Base-by-base conservation (phyloP, 2,113 vertebrate genomes). In the Brienomyrus longianalis region DNA sequence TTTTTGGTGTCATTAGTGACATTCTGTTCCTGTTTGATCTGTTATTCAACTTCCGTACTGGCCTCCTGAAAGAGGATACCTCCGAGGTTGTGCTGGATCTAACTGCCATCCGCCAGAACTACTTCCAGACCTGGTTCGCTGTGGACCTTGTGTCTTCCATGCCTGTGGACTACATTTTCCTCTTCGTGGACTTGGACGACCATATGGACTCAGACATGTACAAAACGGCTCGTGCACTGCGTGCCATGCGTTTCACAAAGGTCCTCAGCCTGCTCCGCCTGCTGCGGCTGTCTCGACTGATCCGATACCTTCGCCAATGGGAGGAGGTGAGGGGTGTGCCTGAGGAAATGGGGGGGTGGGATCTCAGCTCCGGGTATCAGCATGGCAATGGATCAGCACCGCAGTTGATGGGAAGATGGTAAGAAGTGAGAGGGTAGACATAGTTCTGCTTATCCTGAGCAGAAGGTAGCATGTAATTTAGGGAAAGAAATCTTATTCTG, bases 221-320 rank as follows among this genome's bases (percentile, higher is more conserved):
- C 91, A 95, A 95, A 74, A 96, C 96, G 0, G 95, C 95, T 21
- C 93, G 96, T 1, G 96, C 95, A 1, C 93, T 96, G 47, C 93
- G 95, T 59, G 96, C 96, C 0, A 95, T 96, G n/a, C 95, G 96
- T 54, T 96, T 96, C 91, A 95, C 96, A 59, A 96, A 96, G 91
- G 95, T 96, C 91, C 95, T 96, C 90, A 96, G 96, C 89, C 92
- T 96, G 89, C 93, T 96, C 70, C 94, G 96, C 45, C 93, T 96
- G 21, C 94, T 96, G 10, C 92, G 95, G 3, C 94, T 96, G 89
- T 96, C 96, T 45, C 95, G 96, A 51, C 95, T 96, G 90, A 96
- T 96, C 88, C 95, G 96, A 9, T 96, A 96, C 93, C 95, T 96
- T 80, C 96, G 95, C 88, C 96, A 96, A 89, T 96, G 96, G 96